phyloP scores from a whole-genome alignment of 2,113 vertebrate genomes.

The Zingel zingel region DNA sequence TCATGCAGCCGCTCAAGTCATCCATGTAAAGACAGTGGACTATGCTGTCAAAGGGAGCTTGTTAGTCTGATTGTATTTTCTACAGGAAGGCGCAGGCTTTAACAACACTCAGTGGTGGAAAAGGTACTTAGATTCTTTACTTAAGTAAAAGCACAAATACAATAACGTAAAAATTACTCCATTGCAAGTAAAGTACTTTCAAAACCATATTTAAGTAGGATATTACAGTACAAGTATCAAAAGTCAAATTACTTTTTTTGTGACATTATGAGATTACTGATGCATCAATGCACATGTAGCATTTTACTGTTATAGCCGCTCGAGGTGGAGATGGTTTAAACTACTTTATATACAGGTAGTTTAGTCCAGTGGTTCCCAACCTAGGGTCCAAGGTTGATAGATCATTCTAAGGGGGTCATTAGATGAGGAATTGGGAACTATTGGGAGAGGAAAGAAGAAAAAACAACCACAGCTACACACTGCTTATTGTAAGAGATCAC shows the following conservation, averaged over 20 bases:
- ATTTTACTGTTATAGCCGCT: too few species aligned
- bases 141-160: neutral
- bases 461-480: neutral
- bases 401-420: neutral
- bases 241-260: neutral
- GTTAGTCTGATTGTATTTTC: slow-evolving; percentile 73
- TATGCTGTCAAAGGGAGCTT: slow-evolving; percentile 42
- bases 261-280: neutral
- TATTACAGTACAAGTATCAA: neutral
- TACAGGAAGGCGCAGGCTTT: slow-evolving; percentile 5
- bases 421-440: neutral
- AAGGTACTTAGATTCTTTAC: neutral
- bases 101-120: slow-evolving; percentile 1
- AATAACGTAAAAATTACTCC: neutral
- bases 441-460: neutral
- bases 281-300: neutral
- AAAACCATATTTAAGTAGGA: neutral
- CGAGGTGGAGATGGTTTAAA: neutral
- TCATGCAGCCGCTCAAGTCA: slow-evolving; percentile 60
- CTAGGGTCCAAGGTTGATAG: neutral
- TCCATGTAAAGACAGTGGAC: slow-evolving; percentile 56
- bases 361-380: neutral
- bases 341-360: neutral
- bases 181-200: neutral
- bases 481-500: neutral